Evolutionary conservation across 1,140 invertebrate species (phyloP).

Genomic region (Zaprionus tsacasi): DNA sequence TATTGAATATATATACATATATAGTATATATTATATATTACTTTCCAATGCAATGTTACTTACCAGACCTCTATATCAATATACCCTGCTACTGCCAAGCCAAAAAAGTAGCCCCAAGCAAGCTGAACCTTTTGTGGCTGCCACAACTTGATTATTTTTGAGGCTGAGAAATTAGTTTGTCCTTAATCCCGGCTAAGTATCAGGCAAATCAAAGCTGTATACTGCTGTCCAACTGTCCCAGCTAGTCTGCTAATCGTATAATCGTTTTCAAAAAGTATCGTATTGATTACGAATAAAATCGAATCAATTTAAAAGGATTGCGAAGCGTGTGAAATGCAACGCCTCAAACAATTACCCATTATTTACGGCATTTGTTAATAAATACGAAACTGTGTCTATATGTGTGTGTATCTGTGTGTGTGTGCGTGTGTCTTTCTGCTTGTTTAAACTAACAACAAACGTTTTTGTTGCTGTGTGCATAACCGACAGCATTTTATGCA

Average conservation of each 20-base stretch:
- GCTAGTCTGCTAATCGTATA: not conserved
- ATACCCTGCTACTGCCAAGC: not conserved
- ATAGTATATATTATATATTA: not conserved
- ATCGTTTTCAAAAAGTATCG: slow-evolving; percentile 8
- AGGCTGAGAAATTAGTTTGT: slow-evolving; percentile 18
- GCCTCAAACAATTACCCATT: slow-evolving; percentile 62
- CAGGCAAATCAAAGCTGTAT: not conserved
- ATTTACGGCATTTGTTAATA: slow-evolving; percentile 28
- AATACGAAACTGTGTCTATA: not conserved
- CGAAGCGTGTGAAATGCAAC: slow-evolving; percentile 58
- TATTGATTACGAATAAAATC: slow-evolving; percentile 10
- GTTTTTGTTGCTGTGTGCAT: slow-evolving; percentile 52
- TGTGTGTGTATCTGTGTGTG: slow-evolving; percentile 3
- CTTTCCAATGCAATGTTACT: not conserved
- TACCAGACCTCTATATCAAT: slow-evolving; percentile 8
- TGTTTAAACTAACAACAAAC: slow-evolving; percentile 59
- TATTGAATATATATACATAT: too few relatives aligned
- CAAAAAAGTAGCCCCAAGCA: not conserved
- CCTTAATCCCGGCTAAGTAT: not conserved
- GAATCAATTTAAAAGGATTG: slow-evolving; percentile 19
- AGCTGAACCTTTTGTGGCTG: not conserved
- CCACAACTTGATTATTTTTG: not conserved
- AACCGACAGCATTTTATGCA: slow-evolving; percentile 77
- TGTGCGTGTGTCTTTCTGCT: slow-evolving; percentile 52
- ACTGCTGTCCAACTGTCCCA: not conserved